Evolutionary conservation across 1,140 invertebrate species (phyloP).

Genomic region (Drosophila tristis): DNA sequence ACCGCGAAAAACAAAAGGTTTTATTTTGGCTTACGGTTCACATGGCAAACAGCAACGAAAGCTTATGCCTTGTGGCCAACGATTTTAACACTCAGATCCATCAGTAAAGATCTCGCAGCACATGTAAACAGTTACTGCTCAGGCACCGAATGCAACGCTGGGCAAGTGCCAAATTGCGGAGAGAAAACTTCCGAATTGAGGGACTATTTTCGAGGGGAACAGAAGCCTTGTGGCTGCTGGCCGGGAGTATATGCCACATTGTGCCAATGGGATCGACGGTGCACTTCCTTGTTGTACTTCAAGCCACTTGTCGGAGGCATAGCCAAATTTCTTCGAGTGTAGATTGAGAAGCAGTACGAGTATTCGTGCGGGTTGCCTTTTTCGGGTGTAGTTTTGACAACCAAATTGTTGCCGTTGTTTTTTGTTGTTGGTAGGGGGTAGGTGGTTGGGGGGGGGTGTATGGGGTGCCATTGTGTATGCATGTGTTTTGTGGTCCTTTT

Average conservation of each 20-base stretch:
- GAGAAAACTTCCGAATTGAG: too few species aligned
- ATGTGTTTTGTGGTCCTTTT: constrained; percentile 69
- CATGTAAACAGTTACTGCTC: too few species aligned
- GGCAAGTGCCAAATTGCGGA: too few species aligned
- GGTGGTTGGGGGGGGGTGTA: constrained; percentile 1
- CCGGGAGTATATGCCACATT: too few species aligned
- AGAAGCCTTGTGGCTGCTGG: too few species aligned
- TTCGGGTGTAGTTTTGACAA: constrained; percentile 78
- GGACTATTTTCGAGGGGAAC: too few species aligned
- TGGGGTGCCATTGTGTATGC: constrained; percentile 49
- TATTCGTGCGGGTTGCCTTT: constrained; percentile 43
- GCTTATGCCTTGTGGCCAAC: too few species aligned
- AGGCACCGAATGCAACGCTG: too few species aligned
- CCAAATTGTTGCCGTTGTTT: constrained; percentile 54
- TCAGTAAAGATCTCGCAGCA: too few species aligned
- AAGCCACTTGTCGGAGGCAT: background rate
- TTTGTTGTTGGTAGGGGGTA: background rate
- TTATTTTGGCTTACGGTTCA: background rate
- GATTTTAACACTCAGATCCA: too few species aligned
- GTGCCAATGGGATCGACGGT: too few species aligned
- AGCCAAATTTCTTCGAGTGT: background rate
- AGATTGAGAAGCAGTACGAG: constrained; percentile 2
- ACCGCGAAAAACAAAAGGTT: background rate
- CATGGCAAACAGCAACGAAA: background rate
- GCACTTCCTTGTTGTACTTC: too few species aligned